Conservation (phyloP, 1,140 invertebrate genomes). For the Apis dorsata region DNA sequence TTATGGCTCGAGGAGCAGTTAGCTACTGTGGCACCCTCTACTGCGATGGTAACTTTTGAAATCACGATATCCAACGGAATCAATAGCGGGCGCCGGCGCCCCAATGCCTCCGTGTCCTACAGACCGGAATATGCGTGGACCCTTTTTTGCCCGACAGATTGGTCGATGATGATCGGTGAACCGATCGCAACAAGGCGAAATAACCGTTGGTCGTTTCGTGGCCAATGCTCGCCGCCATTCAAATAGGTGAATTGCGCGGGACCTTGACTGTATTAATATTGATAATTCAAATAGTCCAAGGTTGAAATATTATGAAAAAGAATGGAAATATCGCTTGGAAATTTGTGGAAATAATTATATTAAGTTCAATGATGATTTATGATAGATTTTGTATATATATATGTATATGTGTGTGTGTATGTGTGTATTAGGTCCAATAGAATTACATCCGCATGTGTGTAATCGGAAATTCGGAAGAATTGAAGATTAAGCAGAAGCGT, state of each 20-base stretch:
- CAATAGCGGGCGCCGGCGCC: conserved; percentile 77
- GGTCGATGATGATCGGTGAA: conserved; percentile 53
- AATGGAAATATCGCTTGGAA: background rate
- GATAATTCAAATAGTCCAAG: too few species aligned
- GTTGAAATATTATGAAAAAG: background rate
- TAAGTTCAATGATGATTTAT: background rate
- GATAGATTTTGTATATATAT: background rate
- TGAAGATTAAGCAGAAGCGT: background rate
- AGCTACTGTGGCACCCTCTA: conserved; percentile 77
- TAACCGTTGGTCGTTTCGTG: background rate
- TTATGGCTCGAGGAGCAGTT: conserved; percentile 72
- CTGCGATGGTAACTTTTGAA: conserved; percentile 72
- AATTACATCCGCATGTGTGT: background rate
- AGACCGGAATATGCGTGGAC: conserved; percentile 57
- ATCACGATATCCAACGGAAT: conserved; percentile 67
- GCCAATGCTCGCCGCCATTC: too few species aligned
- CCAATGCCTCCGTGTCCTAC: conserved; percentile 61
- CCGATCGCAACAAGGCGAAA: background rate
- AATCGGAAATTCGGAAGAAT: background rate
- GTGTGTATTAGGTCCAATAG: background rate
- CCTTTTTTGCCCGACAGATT: conserved; percentile 48
- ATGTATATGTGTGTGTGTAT: too few species aligned
- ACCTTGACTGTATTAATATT: background rate
- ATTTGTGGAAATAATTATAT: background rate
- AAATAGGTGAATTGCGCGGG: background rate